A percentile compares a stretch with the other conserved stretches of the same genome.
Evolutionary conservation across 2,797 vertebrate species (phyloP).

Genomic region (Urophycis tenuis): DNA sequence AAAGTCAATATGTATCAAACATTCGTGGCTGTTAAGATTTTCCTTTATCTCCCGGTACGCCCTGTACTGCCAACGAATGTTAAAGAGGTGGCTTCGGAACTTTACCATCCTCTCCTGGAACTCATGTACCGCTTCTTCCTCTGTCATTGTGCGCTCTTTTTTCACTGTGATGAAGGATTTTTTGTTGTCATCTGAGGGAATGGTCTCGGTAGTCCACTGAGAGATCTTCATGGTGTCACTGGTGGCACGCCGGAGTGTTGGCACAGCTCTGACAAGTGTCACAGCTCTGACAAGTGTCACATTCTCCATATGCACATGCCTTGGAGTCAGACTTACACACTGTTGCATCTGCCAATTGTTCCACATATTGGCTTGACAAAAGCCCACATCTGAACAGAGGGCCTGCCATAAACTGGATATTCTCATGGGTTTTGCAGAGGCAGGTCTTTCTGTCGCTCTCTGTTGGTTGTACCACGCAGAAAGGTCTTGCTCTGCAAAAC

Average conservation of each 20-base stretch:
- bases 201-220: slow-evolving; percentile 5
- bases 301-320: not conserved
- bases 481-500: too few species aligned
- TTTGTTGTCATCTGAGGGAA: not conserved
- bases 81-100: slow-evolving; percentile 16
- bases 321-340: not conserved
- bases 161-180: slow-evolving; percentile 6
- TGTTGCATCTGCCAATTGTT: not conserved
- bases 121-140: not conserved
- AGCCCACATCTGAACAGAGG: not conserved
- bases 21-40: slow-evolving; percentile 14
- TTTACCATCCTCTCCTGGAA: slow-evolving; percentile 8
- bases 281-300: too few species aligned
- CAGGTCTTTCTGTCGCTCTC: not conserved
- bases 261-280: too few species aligned
- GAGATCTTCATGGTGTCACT: not conserved
- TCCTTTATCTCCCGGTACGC: slow-evolving; percentile 20
- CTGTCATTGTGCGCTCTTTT: slow-evolving; percentile 2
- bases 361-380: too few species aligned
- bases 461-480: not conserved
- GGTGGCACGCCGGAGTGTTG: too few species aligned
- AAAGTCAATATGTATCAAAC: slow-evolving; percentile 22
- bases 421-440: not conserved
- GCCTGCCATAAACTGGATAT: not conserved
- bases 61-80: slow-evolving; percentile 10